phyloP scores from a whole-genome alignment of 2,888 invertebrate species.

The Dynastes hyllus region DNA sequence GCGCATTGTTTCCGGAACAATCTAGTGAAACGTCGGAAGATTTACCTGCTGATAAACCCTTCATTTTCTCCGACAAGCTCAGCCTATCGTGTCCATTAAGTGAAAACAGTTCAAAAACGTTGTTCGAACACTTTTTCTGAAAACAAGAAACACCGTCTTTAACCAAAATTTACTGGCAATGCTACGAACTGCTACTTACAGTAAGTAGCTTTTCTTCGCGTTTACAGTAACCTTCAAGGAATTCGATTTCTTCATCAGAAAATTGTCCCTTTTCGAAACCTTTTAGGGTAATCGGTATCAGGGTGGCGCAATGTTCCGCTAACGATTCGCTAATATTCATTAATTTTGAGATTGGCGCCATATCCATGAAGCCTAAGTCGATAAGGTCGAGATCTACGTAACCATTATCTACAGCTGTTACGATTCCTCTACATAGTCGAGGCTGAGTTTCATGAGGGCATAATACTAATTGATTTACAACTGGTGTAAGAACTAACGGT shows the following conservation, averaged over 20 bases:
- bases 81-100: background rate
- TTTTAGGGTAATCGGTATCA: slow-evolving; percentile 57
- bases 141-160: background rate
- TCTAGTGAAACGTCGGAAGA: too few relatives aligned
- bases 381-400: slow-evolving; percentile 60
- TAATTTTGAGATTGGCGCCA: slow-evolving; percentile 59
- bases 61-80: slow-evolving; percentile 9
- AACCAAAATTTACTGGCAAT: background rate
- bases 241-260: slow-evolving; percentile 46
- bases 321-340: slow-evolving; percentile 60
- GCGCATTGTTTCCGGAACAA: too few relatives aligned
- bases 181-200: slow-evolving; percentile 52
- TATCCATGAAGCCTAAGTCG: slow-evolving; percentile 61
- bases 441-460: slow-evolving; percentile 56
- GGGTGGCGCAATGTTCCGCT: slow-evolving; percentile 55
- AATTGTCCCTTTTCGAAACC: slow-evolving; percentile 53
- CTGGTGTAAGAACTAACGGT: slow-evolving; percentile 54
- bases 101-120: slow-evolving; percentile 15
- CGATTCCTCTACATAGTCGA: slow-evolving; percentile 60
- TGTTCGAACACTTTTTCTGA: slow-evolving; percentile 31
- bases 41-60: background rate
- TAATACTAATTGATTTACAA: slow-evolving; percentile 62
- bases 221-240: slow-evolving; percentile 38
- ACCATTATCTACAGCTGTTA: slow-evolving; percentile 55
- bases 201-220: slow-evolving; percentile 51